phyloP scores from a whole-genome alignment of 1,140 invertebrate species.

The Scaptodrosophila lebanonensis region DNA sequence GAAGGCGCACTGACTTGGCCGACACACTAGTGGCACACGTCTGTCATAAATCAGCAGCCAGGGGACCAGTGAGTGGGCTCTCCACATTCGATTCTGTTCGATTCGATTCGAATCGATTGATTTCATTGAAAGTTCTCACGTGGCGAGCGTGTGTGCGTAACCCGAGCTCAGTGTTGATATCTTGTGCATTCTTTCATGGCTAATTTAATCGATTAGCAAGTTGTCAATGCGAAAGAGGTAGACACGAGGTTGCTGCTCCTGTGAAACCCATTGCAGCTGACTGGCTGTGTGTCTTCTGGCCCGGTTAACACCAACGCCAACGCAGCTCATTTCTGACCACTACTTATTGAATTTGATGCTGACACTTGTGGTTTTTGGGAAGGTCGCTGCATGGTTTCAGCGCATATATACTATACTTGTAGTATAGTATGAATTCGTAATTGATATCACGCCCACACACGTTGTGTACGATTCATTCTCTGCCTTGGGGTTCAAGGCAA shows the following conservation, averaged over 20 bases:
- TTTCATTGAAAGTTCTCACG: slow-evolving; percentile 52
- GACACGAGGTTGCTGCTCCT: background rate
- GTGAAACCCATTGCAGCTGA: too few relatives aligned
- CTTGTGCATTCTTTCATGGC: slow-evolving; percentile 68
- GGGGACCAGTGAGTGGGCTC: slow-evolving; percentile 8
- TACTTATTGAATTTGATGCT: slow-evolving; percentile 28
- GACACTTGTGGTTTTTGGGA: slow-evolving; percentile 27
- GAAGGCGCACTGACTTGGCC: slow-evolving; percentile 3
- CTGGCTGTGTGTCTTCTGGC: too few relatives aligned
- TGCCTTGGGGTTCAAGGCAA: too few relatives aligned
- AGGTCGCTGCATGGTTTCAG: slow-evolving; percentile 57
- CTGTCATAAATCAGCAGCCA: slow-evolving; percentile 53
- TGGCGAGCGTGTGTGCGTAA: slow-evolving; percentile 67
- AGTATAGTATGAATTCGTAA: slow-evolving; percentile 32
- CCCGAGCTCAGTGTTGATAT: slow-evolving; percentile 32
- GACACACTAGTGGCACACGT: slow-evolving; percentile 59
- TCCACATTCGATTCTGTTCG: slow-evolving; percentile 11
- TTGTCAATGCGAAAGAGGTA: slow-evolving; percentile 25
- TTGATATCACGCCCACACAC: slow-evolving; percentile 70
- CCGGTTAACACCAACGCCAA: too few relatives aligned
- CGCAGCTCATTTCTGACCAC: background rate
- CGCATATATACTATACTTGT: slow-evolving; percentile 7
- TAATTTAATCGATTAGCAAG: slow-evolving; percentile 72
- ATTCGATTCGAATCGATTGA: background rate
- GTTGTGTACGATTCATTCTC: slow-evolving; percentile 46